Conservation (phyloP, 1,140 invertebrate genomes). For the Rhopalosiphum padi region DNA sequence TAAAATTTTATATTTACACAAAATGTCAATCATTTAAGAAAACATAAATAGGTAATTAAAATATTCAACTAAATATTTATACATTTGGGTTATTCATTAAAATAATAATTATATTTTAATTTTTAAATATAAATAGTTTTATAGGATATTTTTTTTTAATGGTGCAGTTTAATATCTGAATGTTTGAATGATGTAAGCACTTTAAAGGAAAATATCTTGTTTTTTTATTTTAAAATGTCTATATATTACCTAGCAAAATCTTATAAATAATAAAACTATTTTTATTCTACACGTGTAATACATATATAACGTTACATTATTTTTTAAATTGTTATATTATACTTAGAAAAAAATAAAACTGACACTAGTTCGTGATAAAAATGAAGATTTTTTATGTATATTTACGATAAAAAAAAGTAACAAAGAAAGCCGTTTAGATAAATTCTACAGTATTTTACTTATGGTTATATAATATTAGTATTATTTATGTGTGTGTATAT, state of each 20-base stretch:
- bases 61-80: neutral
- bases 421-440: neutral
- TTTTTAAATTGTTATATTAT: slow-evolving; percentile 20
- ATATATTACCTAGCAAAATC: neutral
- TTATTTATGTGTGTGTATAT: neutral
- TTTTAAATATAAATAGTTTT: neutral
- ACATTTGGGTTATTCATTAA: neutral
- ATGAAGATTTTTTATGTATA: neutral
- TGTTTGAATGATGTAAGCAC: neutral
- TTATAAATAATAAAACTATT: neutral
- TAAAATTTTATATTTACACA: neutral
- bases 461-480: neutral
- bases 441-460: neutral
- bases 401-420: neutral
- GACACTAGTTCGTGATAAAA: neutral
- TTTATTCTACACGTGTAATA: slow-evolving; percentile 2
- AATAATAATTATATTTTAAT: neutral
- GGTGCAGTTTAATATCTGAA: neutral
- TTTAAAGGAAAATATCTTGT: neutral
- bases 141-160: neutral
- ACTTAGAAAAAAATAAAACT: slow-evolving; percentile 9
- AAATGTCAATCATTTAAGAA: neutral
- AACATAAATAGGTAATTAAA: neutral
- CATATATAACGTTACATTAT: neutral
- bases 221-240: neutral